Evolutionary conservation across 2,797 vertebrate species (phyloP).

Genomic region (Halcyon smyrnensis): DNA sequence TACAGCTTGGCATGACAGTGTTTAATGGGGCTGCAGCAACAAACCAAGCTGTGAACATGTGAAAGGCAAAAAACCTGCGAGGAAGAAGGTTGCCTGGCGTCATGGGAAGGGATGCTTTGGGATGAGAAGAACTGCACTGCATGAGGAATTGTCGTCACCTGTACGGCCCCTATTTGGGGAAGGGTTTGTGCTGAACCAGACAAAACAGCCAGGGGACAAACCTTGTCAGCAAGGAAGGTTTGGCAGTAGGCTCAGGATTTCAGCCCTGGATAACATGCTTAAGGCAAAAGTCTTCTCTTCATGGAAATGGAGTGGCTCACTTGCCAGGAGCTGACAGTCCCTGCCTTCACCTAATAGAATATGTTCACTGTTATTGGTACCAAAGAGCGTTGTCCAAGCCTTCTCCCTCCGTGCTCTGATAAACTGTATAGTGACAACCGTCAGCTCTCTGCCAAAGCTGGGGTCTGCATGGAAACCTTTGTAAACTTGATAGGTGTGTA

Average conservation of each 20-base stretch:
- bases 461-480: not conserved
- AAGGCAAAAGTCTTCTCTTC: not conserved
- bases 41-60: not conserved
- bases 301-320: not conserved
- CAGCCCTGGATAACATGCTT: not conserved
- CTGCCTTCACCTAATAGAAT: conserved; percentile 12
- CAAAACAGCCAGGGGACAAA: not conserved
- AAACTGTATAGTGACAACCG: conserved; percentile 3
- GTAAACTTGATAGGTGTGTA: not conserved
- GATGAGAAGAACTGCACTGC: not conserved
- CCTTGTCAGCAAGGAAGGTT: not conserved
- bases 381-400: conserved; percentile 1
- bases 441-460: conserved; percentile 39
- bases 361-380: not conserved
- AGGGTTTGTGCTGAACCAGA: not conserved
- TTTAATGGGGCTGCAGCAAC: conserved; percentile 28
- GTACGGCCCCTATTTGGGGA: not conserved
- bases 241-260: not conserved
- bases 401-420: not conserved
- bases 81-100: conserved; percentile 33
- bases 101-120: not conserved
- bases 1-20: conserved; percentile 38
- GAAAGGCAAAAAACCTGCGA: conserved; percentile 26
- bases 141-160: not conserved
- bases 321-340: conserved; percentile 11